phyloP scores from a whole-genome alignment of 2,888 invertebrate genomes.

The Laothoe populi region DNA sequence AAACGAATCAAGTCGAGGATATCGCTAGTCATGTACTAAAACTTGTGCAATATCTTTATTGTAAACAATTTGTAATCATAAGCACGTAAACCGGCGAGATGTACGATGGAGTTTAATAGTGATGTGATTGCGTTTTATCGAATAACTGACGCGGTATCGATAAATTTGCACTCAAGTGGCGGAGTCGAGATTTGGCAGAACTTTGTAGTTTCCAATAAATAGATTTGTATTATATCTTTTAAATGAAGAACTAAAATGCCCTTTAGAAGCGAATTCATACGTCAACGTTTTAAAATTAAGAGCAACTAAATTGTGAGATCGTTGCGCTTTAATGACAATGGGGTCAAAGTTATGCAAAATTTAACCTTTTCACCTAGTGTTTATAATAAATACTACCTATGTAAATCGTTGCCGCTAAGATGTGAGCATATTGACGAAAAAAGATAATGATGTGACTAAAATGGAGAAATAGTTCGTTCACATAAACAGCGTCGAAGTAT shows the following conservation, averaged over 20 bases:
- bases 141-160: conserved; percentile 5
- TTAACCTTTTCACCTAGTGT: no score
- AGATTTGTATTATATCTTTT: background rate
- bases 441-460: background rate
- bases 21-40: background rate
- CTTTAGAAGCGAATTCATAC: background rate
- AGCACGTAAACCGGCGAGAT: background rate
- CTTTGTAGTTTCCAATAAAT: background rate
- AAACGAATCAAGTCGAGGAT: background rate
- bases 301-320: no score
- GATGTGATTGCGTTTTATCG: conserved; percentile 17
- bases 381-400: no score
- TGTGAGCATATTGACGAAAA: no score
- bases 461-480: background rate
- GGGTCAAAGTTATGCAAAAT: no score
- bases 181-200: background rate
- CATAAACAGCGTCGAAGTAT: background rate
- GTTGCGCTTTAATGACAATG: no score
- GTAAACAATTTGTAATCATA: conserved; percentile 21
- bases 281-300: no score
- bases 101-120: background rate
- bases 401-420: no score
- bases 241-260: background rate
- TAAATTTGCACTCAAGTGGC: background rate
- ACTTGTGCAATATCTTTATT: conserved; percentile 20